Base-by-base conservation (phyloP, 1,140 invertebrate genomes). In the Cecropterus lyciades region DNA sequence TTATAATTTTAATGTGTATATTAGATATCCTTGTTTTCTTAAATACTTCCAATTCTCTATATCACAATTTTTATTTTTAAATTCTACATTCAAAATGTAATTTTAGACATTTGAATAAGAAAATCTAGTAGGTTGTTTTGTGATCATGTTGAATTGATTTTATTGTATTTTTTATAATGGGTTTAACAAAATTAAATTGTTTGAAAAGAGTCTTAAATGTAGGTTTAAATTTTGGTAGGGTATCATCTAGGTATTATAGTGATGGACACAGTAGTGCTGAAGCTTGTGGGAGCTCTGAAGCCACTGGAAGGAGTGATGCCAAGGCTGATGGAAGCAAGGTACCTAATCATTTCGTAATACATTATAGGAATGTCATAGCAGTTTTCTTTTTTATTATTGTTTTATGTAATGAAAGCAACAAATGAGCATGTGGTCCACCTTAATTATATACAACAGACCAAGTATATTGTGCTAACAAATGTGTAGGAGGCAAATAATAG, bases 91-190 rank as follows among this genome's bases (percentile, higher is more conserved):
- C 20, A 68, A 78, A 78, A 51, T 27, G 1, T 4, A 15, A n/a
- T n/a, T 15, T 1, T 33, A 11, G 10, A 46, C 42, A 63, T 27
- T 16, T 8, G 40, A 27, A 40, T 33, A 8, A 56, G 17, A 11
- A 14, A 73, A 82, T 84, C 85, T 76, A 85, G 85, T 74, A 72
- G 85, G 85, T n/a, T n/a, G n/a, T n/a, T 51, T 73, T 73, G 75
- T 62, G 53, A 27, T 48, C 56, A 52, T 57, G 37, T 40, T n/a
- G 53, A 67, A 69, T 52, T 65, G 48, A 51, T 40, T 57, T 59
- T 45, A 30, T 59, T 59, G 43, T 27, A 67, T 66, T 75, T 78
- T 80, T 77, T 75, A 79, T 62, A 69, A 88, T 90, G 85, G 59
- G 43, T 57, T 80, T 81, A 73, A 69, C 73, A 68, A 88, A 88